Evolutionary conservation across 2,888 invertebrate species (phyloP), one percentile per base, ranked within the genome.

Genomic region (Cancer borealis): DNA sequence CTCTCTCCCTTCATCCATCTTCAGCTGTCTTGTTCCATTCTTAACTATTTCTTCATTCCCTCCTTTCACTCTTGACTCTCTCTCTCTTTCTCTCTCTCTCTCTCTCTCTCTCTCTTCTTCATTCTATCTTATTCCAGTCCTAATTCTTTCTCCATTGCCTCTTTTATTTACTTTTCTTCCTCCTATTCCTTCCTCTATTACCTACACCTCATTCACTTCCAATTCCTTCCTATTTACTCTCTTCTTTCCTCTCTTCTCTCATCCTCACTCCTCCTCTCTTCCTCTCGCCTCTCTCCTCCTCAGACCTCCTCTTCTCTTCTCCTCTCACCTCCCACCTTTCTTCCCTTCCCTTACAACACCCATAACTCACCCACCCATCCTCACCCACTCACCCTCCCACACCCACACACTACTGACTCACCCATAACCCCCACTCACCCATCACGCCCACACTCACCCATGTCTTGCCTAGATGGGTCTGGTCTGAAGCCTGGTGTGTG

Each of bases 401-500:
- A 88, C 73, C 0, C 73, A 0, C 88, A 30, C 6, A 88, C n/a
- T n/a, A 21, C 73, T n/a, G 1, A 17, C n/a, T n/a, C n/a, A 17
- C n/a, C 73, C 73, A 17, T 66, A 17, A 21, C 73, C 49, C 88
- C 21, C 39, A 21, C 39, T 39, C 91, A 12, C 47, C 49, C 26
- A 12, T 54, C 47, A 10, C 88, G 49, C 49, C 84, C 14, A 1
- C 47, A 84, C 93, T 87, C 46, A 91, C 90, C 21, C n/a, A 93
- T 84, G 26, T 93, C 93, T 10, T 91, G 91, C 10, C 49, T 17
- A 54, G 91, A 60, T 2, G 91, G 45, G 26, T 93, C 91, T 39
- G 91, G 87, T 30, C 93, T 46, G 26, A 26, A 17, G 1, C 91
- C 93, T 6, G n/a, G 47, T 45, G 17, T 14, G 47, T 91, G 93